Percentiles rank a stretch among this genome's conserved stretches.
phyloP scores from a whole-genome alignment of 2,888 invertebrate genomes.

The Steinernema hermaphroditum region DNA sequence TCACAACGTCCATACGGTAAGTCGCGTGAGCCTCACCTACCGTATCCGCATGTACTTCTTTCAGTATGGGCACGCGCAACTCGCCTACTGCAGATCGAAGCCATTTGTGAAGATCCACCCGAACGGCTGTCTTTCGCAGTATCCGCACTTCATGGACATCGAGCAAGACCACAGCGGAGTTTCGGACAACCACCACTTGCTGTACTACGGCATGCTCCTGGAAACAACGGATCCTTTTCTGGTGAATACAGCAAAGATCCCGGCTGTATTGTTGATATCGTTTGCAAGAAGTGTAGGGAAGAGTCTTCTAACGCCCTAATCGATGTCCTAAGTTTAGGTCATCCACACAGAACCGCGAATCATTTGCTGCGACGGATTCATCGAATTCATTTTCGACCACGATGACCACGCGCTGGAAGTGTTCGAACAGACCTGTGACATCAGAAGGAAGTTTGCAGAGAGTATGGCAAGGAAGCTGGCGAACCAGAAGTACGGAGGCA shows the following conservation, averaged over 20 bases:
- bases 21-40: neutral
- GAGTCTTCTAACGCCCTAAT: neutral
- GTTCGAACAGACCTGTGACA: conserved; percentile 37
- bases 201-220: conserved; percentile 57
- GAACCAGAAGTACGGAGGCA: conserved; percentile 16
- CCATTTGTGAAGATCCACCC: conserved; percentile 60
- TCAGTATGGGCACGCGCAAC: conserved; percentile 60
- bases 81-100: conserved; percentile 57
- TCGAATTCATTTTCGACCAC: conserved; percentile 40
- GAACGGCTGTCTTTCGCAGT: conserved; percentile 57
- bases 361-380: conserved; percentile 44
- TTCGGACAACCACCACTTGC: conserved; percentile 50
- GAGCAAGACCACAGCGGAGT: conserved; percentile 37
- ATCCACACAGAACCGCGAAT: conserved; percentile 17
- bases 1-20: conserved; percentile 5
- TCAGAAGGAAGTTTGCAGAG: conserved; percentile 21
- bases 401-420: conserved; percentile 34
- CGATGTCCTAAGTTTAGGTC: conserved; percentile 34
- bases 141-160: conserved; percentile 42
- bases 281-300: conserved; percentile 43
- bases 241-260: conserved; percentile 44
- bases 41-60: neutral
- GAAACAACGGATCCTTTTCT: conserved; percentile 60
- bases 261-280: conserved; percentile 45
- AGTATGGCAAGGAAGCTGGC: neutral